Percentiles rank a stretch among this genome's conserved stretches.
These are phyloP conservation scores for Gorsachius goisagi DNA, from an alignment of 2,113 vertebrate genomes.

Conservation along the genomic window DNA sequence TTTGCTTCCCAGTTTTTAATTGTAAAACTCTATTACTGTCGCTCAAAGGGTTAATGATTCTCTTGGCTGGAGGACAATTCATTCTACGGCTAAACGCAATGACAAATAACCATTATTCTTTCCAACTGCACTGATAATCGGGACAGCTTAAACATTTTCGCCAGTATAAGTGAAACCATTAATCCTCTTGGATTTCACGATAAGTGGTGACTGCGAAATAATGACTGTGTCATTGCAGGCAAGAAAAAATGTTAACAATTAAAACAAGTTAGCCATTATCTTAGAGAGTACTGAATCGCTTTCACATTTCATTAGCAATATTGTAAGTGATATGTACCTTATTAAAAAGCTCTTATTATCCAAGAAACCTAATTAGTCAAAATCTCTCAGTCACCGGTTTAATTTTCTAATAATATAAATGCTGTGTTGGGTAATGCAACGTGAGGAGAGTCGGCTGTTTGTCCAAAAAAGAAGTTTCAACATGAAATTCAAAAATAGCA, in stretches of 20 bases:
- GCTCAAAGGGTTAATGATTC: slow-evolving; percentile 88
- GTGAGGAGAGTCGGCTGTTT: slow-evolving; percentile 54
- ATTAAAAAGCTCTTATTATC: slow-evolving; percentile 88
- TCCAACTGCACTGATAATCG: slow-evolving; percentile 96
- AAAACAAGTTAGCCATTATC: slow-evolving; percentile 96
- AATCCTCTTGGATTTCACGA: slow-evolving; percentile 97
- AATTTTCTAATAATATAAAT: slow-evolving; percentile 76
- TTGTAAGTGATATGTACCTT: slow-evolving; percentile 87
- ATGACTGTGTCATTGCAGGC: slow-evolving; percentile 94
- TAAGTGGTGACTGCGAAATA: slow-evolving; percentile 98
- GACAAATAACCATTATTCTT: slow-evolving; percentile 99
- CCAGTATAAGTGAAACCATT: slow-evolving; percentile 98
- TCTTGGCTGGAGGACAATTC: slow-evolving; percentile 87
- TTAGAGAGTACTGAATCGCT: slow-evolving; percentile 79
- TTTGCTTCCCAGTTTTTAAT: slow-evolving; percentile 38
- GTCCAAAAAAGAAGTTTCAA: slow-evolving; percentile 33
- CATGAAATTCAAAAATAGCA: background rate
- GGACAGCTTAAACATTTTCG: slow-evolving; percentile 99
- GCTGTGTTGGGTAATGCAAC: slow-evolving; percentile 44
- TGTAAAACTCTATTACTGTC: slow-evolving; percentile 65
- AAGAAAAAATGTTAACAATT: slow-evolving; percentile 97
- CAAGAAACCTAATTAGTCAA: slow-evolving; percentile 87
- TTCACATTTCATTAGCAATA: slow-evolving; percentile 91
- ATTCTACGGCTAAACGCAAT: slow-evolving; percentile 90
- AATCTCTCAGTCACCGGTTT: slow-evolving; percentile 74